phyloP scores from a whole-genome alignment of 2,797 vertebrate species.

The Hoplostethus atlanticus region DNA sequence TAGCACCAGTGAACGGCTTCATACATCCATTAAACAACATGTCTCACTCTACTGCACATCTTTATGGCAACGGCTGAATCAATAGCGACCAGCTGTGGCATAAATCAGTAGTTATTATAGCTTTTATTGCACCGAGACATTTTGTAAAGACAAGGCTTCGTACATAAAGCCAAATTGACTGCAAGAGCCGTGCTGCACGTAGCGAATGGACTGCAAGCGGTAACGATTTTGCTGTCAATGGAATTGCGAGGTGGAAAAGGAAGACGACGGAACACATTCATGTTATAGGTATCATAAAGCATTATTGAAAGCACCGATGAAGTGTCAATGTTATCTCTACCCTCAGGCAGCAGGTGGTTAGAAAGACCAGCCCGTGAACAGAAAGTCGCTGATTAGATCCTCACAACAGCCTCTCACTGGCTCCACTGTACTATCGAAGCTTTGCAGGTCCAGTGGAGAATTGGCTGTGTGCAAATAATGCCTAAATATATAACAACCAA shows the following conservation, averaged over 20 bases:
- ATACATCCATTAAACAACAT: constrained; percentile 3
- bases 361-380: too few relatives aligned
- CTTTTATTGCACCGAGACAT: constrained; percentile 17
- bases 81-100: background rate
- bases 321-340: constrained; percentile 39
- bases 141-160: constrained; percentile 33
- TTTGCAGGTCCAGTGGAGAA: too few relatives aligned
- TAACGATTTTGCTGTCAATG: background rate
- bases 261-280: constrained; percentile 7
- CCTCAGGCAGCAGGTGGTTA: background rate
- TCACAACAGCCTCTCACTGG: too few relatives aligned
- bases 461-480: too few relatives aligned
- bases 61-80: constrained; percentile 16
- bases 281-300: constrained; percentile 41
- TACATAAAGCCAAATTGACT: constrained; percentile 25
- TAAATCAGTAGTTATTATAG: constrained; percentile 13
- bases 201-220: background rate
- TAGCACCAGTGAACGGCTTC: background rate
- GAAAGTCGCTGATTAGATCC: too few relatives aligned
- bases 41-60: background rate
- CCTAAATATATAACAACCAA: too few relatives aligned
- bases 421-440: too few relatives aligned
- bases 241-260: background rate
- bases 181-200: background rate
- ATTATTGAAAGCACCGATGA: constrained; percentile 47